Evolutionary conservation across 2,888 invertebrate genomes (phyloP).

Genomic region (Lasioglossum leucozonium): DNA sequence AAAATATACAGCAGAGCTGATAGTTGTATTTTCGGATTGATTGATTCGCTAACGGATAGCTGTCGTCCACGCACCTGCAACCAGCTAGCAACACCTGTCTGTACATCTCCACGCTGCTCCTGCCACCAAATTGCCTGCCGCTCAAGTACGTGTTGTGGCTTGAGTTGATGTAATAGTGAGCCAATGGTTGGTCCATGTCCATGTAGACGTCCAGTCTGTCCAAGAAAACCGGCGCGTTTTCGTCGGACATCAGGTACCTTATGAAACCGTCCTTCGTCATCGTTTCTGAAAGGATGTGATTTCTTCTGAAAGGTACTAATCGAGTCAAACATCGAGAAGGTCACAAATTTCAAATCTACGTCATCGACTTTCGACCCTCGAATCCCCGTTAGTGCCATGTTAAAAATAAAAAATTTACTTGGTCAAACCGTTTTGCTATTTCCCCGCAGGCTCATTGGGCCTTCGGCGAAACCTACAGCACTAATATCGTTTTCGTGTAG

Average conservation of each 20-base stretch:
- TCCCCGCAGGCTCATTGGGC: too few species aligned
- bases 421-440: too few species aligned
- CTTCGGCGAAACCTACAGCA: too few species aligned
- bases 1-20: not conserved
- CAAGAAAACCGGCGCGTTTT: constrained; percentile 99
- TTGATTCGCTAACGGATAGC: not conserved
- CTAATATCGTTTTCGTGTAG: too few species aligned
- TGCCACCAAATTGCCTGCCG: constrained; percentile 98
- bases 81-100: constrained; percentile 98
- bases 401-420: too few species aligned
- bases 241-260: constrained; percentile 99
- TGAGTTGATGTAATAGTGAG: constrained; percentile 99
- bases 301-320: constrained; percentile 71
- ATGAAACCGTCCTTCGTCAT: constrained; percentile 98
- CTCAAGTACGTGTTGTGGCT: constrained; percentile 98
- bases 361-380: too few species aligned
- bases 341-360: too few species aligned
- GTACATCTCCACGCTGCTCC: constrained; percentile 99
- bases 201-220: constrained; percentile 98
- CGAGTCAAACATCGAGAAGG: not conserved
- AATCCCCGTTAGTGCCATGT: too few species aligned
- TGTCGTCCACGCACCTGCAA: constrained; percentile 89
- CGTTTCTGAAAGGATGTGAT: constrained; percentile 87
- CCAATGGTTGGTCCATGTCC: constrained; percentile 99
- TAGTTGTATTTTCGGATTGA: not conserved